These are phyloP conservation scores for Delichon dasypus DNA, from an alignment of 2,797 vertebrate species.

Conservation along the genomic window DNA sequence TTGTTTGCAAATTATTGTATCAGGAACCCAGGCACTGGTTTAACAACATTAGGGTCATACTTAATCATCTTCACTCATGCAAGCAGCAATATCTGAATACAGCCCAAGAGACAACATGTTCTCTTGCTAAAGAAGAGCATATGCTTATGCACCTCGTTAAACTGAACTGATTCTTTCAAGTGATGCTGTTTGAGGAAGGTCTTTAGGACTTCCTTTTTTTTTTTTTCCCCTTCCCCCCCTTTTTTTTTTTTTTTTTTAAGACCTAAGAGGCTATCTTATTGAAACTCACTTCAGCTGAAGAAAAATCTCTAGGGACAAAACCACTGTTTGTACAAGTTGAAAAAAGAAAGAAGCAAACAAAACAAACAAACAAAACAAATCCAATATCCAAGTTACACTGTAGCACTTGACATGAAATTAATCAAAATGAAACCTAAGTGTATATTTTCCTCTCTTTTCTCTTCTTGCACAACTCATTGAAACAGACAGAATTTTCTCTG, in stretches of 20 bases:
- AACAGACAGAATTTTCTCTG: background rate
- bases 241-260: background rate
- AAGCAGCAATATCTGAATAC: background rate
- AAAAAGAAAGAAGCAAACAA: background rate
- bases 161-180: background rate
- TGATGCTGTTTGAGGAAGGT: background rate
- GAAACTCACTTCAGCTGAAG: background rate
- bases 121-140: background rate
- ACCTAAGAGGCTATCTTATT: fast-evolving
- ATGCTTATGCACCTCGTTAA: background rate
- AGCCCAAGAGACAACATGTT: background rate
- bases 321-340: background rate
- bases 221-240: fast-evolving
- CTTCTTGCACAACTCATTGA: background rate
- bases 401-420: background rate
- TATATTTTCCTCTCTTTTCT: background rate
- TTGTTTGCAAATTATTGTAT: background rate
- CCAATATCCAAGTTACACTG: background rate
- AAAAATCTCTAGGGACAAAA: background rate
- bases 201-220: background rate
- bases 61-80: background rate
- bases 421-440: background rate
- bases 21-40: background rate
- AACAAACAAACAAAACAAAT: background rate
- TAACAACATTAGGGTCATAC: constrained; percentile 1